A percentile compares a stretch with the other conserved stretches of the same genome.
These are phyloP conservation scores for Galeopsomyia nigrocyanea DNA, from an alignment of 2,888 invertebrate genomes.

Conservation along the genomic window DNA sequence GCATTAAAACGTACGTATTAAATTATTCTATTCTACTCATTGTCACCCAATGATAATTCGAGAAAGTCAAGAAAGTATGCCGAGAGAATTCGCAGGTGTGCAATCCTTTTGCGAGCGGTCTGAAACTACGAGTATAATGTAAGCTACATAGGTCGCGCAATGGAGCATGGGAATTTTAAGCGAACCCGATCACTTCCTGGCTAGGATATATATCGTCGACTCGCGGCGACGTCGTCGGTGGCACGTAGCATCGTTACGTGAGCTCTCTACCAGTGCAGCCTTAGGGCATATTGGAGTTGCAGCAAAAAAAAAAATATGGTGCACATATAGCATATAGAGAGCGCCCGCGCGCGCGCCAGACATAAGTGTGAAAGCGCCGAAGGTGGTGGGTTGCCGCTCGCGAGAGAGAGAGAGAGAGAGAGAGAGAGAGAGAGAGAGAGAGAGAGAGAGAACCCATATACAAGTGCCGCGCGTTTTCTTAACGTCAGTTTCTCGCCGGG, in stretches of 20 bases:
- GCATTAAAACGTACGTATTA: no score
- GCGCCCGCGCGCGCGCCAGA: no score
- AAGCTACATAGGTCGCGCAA: conserved; percentile 1
- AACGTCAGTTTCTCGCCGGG: conserved; percentile 62
- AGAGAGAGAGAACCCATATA: conserved; percentile 59
- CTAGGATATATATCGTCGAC: conserved; percentile 31
- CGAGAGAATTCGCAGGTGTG: no score
- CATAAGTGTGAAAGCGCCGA: conserved; percentile 58
- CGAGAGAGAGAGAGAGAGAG: no score
- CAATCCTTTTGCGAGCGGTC: no score
- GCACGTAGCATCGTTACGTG: conserved; percentile 52
- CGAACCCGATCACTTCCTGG: conserved; percentile 60
- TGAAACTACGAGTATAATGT: no score
- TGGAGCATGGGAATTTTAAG: conserved; percentile 16
- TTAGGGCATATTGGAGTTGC: conserved; percentile 21
- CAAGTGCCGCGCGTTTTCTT: conserved; percentile 62
- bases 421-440: no score
- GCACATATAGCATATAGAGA: no score
- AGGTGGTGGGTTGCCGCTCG: conserved; percentile 52
- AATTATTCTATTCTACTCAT: no score
- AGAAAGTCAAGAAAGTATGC: no score
- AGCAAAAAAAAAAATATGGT: no score
- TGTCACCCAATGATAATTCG: no score
- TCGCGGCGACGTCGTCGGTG: conserved; percentile 31
- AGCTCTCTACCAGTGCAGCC: conserved; percentile 25